Evolutionary conservation across 2,888 invertebrate species (phyloP).

Genomic region (Melinopterus prodromus): DNA sequence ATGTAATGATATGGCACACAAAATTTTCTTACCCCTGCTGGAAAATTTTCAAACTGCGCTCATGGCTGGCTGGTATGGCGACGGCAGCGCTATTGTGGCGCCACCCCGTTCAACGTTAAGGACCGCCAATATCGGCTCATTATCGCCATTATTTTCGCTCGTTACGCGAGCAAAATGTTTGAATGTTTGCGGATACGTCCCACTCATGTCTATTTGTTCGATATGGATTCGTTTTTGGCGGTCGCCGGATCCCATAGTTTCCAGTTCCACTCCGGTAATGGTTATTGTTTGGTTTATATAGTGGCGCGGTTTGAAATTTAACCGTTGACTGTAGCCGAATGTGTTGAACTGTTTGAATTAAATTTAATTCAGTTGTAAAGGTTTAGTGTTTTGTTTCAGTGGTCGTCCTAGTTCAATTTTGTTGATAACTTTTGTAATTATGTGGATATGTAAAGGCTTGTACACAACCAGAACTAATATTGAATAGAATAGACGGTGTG

Average conservation of each 20-base stretch:
- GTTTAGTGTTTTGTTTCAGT: neutral
- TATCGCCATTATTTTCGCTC: slow-evolving; percentile 4
- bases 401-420: neutral
- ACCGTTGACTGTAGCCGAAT: neutral
- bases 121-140: neutral
- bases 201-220: neutral
- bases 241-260: neutral
- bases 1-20: too few species aligned
- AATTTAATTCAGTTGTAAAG: neutral
- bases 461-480: too few species aligned
- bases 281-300: neutral
- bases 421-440: neutral
- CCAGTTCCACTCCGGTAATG: neutral
- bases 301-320: neutral
- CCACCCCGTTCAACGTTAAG: neutral
- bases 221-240: neutral
- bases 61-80: neutral
- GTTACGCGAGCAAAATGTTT: neutral
- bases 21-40: neutral
- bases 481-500: too few species aligned
- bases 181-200: neutral
- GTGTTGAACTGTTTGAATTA: neutral
- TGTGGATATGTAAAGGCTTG: too few species aligned
- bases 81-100: neutral
- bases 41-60: neutral